Evolutionary conservation across 2,888 invertebrate species (phyloP).

Genomic region (Pyrochroa serraticornis): DNA sequence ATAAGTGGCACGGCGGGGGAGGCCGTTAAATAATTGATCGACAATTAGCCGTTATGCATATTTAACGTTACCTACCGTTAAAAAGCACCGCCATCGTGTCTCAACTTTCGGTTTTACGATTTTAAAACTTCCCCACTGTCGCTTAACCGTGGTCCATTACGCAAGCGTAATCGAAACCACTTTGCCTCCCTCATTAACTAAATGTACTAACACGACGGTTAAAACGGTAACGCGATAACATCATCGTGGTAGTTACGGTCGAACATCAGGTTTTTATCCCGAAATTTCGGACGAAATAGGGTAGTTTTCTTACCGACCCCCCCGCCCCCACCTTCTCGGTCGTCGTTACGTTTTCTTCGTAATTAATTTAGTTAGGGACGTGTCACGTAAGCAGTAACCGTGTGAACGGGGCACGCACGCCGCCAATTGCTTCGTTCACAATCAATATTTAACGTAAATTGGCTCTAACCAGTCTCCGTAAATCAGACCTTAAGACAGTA

Average conservation of each 20-base stretch:
- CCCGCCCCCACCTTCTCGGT: no score
- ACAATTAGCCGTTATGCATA: conserved; percentile 27
- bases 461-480: conserved; percentile 38
- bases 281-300: neutral
- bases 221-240: conserved; percentile 4
- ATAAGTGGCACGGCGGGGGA: conserved; percentile 6
- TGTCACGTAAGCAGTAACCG: conserved; percentile 41
- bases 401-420: conserved; percentile 37
- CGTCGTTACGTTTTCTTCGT: conserved; percentile 13
- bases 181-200: conserved; percentile 26
- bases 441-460: conserved; percentile 45
- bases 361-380: conserved; percentile 43
- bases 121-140: conserved; percentile 21
- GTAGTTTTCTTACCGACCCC: neutral
- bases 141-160: conserved; percentile 18
- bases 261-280: neutral
- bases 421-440: conserved; percentile 40
- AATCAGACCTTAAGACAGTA: conserved; percentile 37
- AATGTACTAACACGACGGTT: conserved; percentile 23
- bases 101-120: conserved; percentile 24
- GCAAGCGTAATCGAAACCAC: conserved; percentile 14
- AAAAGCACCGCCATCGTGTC: neutral
- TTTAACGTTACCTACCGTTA: conserved; percentile 14
- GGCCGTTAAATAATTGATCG: conserved; percentile 24
- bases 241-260: neutral